A percentile compares a stretch with the other conserved stretches of the same genome.
Conservation (phyloP, 1,140 invertebrate species). For the Cherax destructor region DNA sequence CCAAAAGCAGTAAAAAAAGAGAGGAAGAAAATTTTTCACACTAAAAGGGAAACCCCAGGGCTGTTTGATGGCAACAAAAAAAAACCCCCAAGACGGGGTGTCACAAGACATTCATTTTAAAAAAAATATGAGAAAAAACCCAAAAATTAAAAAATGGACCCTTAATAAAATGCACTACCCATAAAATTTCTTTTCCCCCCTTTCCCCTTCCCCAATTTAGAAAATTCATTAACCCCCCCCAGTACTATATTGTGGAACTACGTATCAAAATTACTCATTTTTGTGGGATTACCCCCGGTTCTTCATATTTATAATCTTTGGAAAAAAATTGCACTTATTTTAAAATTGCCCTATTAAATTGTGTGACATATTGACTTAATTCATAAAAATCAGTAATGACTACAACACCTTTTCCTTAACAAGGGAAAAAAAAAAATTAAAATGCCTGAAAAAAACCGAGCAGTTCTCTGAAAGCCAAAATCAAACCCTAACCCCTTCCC, state of each 20-base stretch:
- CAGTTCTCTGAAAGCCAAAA: background rate
- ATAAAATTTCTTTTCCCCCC: background rate
- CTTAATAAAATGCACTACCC: background rate
- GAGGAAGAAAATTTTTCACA: background rate
- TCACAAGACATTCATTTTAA: background rate
- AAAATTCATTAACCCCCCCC: background rate
- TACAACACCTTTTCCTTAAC: background rate
- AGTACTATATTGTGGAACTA: background rate
- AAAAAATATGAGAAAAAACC: conserved; percentile 1
- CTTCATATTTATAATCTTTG: background rate
- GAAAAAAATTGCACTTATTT: background rate
- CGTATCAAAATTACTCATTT: background rate
- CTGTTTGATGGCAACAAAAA: background rate
- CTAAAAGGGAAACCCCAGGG: background rate
- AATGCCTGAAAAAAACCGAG: background rate
- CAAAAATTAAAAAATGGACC: background rate
- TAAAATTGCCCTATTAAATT: background rate
- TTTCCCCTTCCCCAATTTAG: background rate
- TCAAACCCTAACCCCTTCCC: background rate
- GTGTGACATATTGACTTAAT: background rate
- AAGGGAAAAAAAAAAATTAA: background rate
- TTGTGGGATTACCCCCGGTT: background rate
- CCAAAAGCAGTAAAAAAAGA: background rate
- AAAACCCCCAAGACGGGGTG: background rate
- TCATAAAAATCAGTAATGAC: background rate